Evolutionary conservation across 1,140 invertebrate species (phyloP).

Genomic region (Dermatophagoides farinae): DNA sequence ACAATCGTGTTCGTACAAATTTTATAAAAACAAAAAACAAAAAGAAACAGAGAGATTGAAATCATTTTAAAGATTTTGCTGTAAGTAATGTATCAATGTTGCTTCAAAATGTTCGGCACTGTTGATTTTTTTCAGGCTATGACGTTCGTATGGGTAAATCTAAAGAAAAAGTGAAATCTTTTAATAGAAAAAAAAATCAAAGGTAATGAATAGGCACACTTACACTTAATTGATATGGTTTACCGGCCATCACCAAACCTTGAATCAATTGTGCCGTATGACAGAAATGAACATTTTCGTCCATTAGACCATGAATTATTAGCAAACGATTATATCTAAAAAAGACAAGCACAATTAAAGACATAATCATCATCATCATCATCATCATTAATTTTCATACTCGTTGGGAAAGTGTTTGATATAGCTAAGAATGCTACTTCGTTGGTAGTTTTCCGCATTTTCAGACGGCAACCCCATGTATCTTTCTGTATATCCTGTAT

Average conservation of each 20-base stretch:
- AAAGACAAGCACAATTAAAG: background rate
- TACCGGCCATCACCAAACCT: conserved; percentile 68
- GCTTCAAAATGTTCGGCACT: conserved; percentile 91
- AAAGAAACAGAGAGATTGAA: background rate
- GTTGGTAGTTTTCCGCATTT: conserved; percentile 53
- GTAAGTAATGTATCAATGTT: conserved; percentile 68
- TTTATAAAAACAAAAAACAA: background rate
- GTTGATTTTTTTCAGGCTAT: conserved; percentile 72
- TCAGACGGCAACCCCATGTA: conserved; percentile 82
- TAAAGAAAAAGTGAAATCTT: conserved; percentile 20
- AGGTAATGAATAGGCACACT: conserved; percentile 10
- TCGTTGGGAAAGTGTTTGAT: conserved; percentile 73
- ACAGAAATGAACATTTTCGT: conserved; percentile 98
- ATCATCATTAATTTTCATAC: conserved; percentile 32
- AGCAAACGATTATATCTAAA: conserved; percentile 66
- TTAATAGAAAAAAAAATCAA: background rate
- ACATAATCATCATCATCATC: background rate
- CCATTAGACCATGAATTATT: conserved; percentile 92
- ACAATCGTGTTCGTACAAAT: background rate
- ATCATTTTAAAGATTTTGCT: conserved; percentile 44
- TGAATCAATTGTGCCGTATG: conserved; percentile 81
- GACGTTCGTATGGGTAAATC: conserved; percentile 82
- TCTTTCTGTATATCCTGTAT: conserved; percentile 88
- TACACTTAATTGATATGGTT: conserved; percentile 70
- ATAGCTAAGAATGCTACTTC: conserved; percentile 51